Base-by-base conservation (phyloP, 2,888 invertebrate species). In the Chymomyza fuscimana region DNA sequence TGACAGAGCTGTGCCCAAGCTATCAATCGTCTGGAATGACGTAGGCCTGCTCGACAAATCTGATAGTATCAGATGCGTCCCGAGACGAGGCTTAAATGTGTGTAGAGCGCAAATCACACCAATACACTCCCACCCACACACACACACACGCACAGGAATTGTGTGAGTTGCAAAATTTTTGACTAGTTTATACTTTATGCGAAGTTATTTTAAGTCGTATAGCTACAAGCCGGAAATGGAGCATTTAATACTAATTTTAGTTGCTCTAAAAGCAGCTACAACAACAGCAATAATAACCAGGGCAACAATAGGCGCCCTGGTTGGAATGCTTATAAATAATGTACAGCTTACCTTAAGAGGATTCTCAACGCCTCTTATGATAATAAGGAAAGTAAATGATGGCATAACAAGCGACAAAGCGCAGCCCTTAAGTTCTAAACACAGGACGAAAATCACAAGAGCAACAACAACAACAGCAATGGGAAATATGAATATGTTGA, bases 291-390 rank as follows among this genome's bases (percentile, higher is more conserved):
- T 12, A 29, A 15, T 7, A 58, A 12, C 7, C 7, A 58, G 36
- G 4, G 7, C 58, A 52, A 60, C 19, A 50, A 29, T 7, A 63
- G 54, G 54, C 16, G 54, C 4, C 10, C 9, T 54, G 4, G 16
- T 7, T 19, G 54, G 19, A 19, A 9, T 54, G 54, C 69, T 40
- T 79, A 86, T 88, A 77, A 82, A 87, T 86, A 88, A 88, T 88
- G 78, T 81, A 88, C 79, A 80, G 76, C 83, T 88, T 85, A 85
- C 79, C 82, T 79, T 85, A 84, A 86, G 87, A 85, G 89, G 84
- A 86, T 88, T 87, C 81, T 80, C 79, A 78, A 86, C 85, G 83
- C 84, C 88, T 86, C 77, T 79, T 82, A 70, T 76, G 79, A 82
- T 82, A 83, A 83, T 70, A 74, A 79, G 84, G 79, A 73, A 77